Evolutionary conservation across 2,888 invertebrate genomes (phyloP).

Genomic region (Anorthoa munda): DNA sequence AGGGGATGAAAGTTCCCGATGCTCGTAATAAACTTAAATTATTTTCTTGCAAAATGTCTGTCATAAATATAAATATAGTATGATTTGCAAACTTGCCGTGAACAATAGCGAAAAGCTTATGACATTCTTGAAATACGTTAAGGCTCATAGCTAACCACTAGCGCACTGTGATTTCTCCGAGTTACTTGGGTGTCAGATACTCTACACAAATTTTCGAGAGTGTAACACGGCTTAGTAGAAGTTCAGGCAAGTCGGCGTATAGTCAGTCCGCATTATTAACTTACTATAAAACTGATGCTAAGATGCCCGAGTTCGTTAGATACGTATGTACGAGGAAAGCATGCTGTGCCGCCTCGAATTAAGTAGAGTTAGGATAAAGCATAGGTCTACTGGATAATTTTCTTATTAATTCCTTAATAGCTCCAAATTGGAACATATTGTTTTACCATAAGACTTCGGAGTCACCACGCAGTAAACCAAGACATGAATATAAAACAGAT

Average conservation of each 20-base stretch:
- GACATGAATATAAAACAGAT: background rate
- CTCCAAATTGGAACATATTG: too few relatives aligned
- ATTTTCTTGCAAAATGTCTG: slow-evolving; percentile 10
- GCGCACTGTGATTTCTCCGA: too few relatives aligned
- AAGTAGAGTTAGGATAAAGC: background rate
- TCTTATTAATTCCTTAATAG: background rate
- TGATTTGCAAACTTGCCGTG: slow-evolving; percentile 1
- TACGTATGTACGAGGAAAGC: background rate
- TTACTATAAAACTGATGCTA: background rate
- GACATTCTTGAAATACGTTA: slow-evolving; percentile 15
- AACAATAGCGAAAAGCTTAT: background rate
- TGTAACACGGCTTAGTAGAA: too few relatives aligned
- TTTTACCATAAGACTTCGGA: too few relatives aligned
- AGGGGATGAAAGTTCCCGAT: background rate
- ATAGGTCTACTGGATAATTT: too few relatives aligned
- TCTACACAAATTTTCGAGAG: too few relatives aligned
- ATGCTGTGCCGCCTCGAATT: too few relatives aligned
- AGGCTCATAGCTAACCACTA: slow-evolving; percentile 3
- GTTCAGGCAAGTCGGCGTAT: too few relatives aligned
- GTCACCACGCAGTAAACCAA: too few relatives aligned
- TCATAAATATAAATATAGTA: slow-evolving; percentile 15
- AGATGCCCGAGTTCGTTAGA: background rate
- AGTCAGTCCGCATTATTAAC: background rate
- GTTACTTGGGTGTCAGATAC: too few relatives aligned
- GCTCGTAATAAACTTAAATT: slow-evolving; percentile 2